Base-by-base conservation (phyloP, 2,888 invertebrate genomes). In the Gryllus longicercus region DNA sequence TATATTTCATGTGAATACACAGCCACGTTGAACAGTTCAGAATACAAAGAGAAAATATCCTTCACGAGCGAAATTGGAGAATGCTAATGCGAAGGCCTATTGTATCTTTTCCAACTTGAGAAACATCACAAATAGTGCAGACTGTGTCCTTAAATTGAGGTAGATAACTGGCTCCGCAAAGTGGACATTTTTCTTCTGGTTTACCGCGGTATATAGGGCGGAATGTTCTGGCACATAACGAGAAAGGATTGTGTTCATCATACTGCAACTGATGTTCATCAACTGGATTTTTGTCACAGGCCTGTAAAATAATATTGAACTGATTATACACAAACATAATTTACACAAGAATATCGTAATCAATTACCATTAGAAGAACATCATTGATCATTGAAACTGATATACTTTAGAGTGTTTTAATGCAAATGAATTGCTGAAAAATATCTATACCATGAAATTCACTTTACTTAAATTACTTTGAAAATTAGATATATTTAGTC, bases 211-310 rank as follows among this genome's bases (percentile, higher is more conserved):
- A 99, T 81, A 99, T 95, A 0, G 99, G 99, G 77, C 93, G 94
- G 88, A 95, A 99, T 49, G 95, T 93, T 51, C 93, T 92, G 0
- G 96, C 98, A 86, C 99, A 99, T 75, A 99, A 90, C 81, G 92
- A 93, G 87, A 99, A 99, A 0, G 99, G 99, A 88, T 99, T 99
- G 86, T 98, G 97, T 86, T 99, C 97, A 85, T 99, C 99, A 85
- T 99, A 99, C 1, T 92, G 89, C 79, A 99, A 86, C 84, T 94
- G 92, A 83, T 97, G 93, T 85, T 96, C 96, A 86, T 99, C 98
- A 1, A 92, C 91, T 0, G 94, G 94, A 84, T 94, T 97, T 83
- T 95, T 95, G 85, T 98, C 98, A 86, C 98, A 98, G 0, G 96
- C 97, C 88, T 95, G 86, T 81, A 89, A 85, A 79, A 82, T 38